These are phyloP conservation scores for Suricata suricatta DNA, from an alignment of 2,113 vertebrate genomes.

Conservation along the genomic window DNA sequence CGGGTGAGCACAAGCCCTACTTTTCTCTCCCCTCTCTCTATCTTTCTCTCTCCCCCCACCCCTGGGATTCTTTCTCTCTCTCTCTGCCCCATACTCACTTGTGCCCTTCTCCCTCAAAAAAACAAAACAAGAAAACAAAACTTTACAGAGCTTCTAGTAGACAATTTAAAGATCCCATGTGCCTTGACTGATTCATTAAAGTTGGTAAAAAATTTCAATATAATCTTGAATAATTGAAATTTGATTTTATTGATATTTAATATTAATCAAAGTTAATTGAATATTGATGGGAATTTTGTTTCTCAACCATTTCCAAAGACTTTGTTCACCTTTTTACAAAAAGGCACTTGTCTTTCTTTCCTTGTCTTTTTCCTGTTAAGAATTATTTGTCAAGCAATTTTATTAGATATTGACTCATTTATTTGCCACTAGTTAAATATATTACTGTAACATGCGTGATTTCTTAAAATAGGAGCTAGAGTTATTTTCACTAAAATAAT, in stretches of 20 bases:
- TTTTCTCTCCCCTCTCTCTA: too few species aligned
- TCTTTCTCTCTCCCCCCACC: too few species aligned
- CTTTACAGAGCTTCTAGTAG: not conserved
- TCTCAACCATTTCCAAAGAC: not conserved
- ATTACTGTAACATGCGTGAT: conserved; percentile 39
- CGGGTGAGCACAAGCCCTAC: too few species aligned
- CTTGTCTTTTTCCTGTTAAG: conserved; percentile 3
- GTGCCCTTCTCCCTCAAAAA: too few species aligned
- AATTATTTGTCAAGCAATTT: conserved; percentile 12
- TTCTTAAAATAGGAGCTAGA: conserved; percentile 66
- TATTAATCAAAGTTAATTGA: not conserved
- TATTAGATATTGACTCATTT: conserved; percentile 49
- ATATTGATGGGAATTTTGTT: not conserved
- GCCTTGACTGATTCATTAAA: not conserved
- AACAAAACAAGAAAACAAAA: too few species aligned
- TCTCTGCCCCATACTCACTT: too few species aligned
- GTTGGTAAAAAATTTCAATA: not conserved
- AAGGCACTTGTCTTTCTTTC: not conserved
- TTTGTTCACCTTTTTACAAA: conserved; percentile 10
- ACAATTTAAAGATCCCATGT: not conserved
- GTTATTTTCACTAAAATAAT: conserved; percentile 69
- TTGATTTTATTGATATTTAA: conserved; percentile 28
- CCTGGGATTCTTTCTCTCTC: too few species aligned
- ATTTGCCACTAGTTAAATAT: conserved; percentile 57
- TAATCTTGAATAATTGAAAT: conserved; percentile 25